Percentiles rank a stretch among this genome's conserved stretches.
phyloP scores from a whole-genome alignment of 2,888 invertebrate genomes.

The Hyalella azteca region DNA sequence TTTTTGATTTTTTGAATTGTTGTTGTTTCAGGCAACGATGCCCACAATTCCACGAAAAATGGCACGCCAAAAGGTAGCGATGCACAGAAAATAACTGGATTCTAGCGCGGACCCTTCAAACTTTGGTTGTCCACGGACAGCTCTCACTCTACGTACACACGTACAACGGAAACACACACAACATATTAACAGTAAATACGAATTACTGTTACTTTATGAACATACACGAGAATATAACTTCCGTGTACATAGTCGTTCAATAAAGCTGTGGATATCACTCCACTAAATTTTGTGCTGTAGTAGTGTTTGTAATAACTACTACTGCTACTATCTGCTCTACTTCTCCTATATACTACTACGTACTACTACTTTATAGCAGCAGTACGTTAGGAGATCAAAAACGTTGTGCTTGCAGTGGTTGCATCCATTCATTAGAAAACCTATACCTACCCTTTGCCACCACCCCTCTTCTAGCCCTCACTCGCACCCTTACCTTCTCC shows the following conservation, averaged over 20 bases:
- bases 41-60: slow-evolving; percentile 59
- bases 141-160: slow-evolving; percentile 43
- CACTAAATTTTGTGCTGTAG: not conserved
- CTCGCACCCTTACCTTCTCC: not conserved
- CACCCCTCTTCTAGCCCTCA: not conserved
- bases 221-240: slow-evolving; percentile 8
- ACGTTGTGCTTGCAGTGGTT: slow-evolving; percentile 19
- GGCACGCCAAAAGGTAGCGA: slow-evolving; percentile 59
- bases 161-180: slow-evolving; percentile 14
- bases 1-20: slow-evolving; percentile 54
- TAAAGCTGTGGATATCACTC: not conserved
- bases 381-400: not conserved
- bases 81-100: slow-evolving; percentile 58
- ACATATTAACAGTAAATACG: slow-evolving; percentile 37
- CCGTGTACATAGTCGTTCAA: slow-evolving; percentile 1
- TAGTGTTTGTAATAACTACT: slow-evolving; percentile 14
- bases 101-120: slow-evolving; percentile 43
- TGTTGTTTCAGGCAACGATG: slow-evolving; percentile 58
- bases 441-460: not conserved
- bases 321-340: slow-evolving; percentile 1
- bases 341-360: slow-evolving; percentile 14
- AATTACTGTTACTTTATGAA: slow-evolving; percentile 27
- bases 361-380: too few relatives aligned
- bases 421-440: slow-evolving; percentile 22
- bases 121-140: slow-evolving; percentile 43